Conservation (phyloP, 2,797 vertebrate genomes). For the Neostethus bicornis region DNA sequence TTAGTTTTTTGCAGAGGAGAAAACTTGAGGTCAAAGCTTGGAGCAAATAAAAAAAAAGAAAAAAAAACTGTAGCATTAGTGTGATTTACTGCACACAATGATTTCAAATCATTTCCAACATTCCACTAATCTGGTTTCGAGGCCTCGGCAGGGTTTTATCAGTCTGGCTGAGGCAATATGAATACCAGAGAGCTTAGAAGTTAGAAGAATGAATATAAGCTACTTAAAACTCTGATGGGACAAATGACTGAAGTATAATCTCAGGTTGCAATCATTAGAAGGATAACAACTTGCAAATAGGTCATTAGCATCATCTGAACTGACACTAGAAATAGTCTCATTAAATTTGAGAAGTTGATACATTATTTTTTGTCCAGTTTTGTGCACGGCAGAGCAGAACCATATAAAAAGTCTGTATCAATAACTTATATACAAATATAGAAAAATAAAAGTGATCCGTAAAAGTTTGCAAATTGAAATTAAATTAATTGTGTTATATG, state of each 20-base stretch:
- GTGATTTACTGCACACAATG: slow-evolving; percentile 12
- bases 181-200: neutral
- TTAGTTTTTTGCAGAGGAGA: slow-evolving; percentile 1
- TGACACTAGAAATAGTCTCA: no score
- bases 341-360: no score
- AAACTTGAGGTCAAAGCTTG: slow-evolving; percentile 13
- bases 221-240: neutral
- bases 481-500: no score
- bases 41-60: neutral
- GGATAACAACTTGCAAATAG: neutral
- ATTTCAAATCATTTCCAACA: slow-evolving; percentile 10
- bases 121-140: slow-evolving; percentile 7
- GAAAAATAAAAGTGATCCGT: no score
- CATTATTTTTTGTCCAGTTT: no score
- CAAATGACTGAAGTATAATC: neutral
- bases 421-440: no score
- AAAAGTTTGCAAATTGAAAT: no score
- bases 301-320: neutral
- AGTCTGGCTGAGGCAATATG: neutral
- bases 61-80: slow-evolving; percentile 13
- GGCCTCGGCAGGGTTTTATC: neutral
- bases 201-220: neutral
- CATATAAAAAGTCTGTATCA: no score
- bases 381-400: no score
- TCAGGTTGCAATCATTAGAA: neutral